A percentile compares a stretch with the other conserved stretches of the same genome.
Evolutionary conservation across 2,113 vertebrate genomes (phyloP).

Genomic region (Ceyx cyanopectus): DNA sequence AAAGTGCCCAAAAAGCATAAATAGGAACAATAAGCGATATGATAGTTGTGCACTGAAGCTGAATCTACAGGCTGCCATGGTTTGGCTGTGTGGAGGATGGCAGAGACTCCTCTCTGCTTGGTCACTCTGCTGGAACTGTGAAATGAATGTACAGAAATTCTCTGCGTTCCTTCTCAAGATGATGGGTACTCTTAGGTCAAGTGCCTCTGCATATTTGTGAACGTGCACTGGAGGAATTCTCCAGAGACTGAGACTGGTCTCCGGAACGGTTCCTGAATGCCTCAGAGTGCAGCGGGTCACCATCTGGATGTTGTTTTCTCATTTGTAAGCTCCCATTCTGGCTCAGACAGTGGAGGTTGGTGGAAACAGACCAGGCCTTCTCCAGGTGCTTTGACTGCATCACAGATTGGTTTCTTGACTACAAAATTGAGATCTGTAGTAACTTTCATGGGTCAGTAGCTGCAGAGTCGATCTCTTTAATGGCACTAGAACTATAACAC

Average conservation of each 20-base stretch:
- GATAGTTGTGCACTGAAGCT: not conserved
- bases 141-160: not conserved
- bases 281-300: not conserved
- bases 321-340: conserved; percentile 1
- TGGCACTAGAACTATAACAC: conserved; percentile 10
- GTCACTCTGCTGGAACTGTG: not conserved
- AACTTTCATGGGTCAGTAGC: conserved; percentile 32
- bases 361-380: not conserved
- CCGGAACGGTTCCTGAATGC: not conserved
- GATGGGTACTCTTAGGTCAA: not conserved
- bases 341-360: not conserved
- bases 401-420: not conserved
- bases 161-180: not conserved
- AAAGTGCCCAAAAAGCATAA: not conserved
- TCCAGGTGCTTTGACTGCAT: not conserved
- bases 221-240: not conserved
- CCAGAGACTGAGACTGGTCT: not conserved
- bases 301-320: not conserved
- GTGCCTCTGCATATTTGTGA: not conserved
- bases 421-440: conserved; percentile 18
- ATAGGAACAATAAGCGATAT: not conserved
- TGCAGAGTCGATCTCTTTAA: not conserved
- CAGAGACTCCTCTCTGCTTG: not conserved
- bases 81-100: not conserved
- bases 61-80: not conserved